Evolutionary conservation across 2,797 vertebrate species (phyloP).

Genomic region (Threskiornis aethiopicus): DNA sequence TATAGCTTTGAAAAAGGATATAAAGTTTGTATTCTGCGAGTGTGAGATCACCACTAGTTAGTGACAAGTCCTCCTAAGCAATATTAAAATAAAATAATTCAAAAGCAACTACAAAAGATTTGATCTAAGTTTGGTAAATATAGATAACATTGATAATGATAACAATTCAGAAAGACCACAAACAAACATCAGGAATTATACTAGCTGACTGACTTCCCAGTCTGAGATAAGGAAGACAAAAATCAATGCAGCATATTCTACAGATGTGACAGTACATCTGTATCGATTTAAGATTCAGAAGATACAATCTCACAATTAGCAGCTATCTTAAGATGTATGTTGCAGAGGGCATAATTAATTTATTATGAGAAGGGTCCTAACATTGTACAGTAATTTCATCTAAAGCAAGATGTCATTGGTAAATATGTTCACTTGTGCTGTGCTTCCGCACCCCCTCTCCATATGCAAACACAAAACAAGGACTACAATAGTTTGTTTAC

Average conservation of each 20-base stretch:
- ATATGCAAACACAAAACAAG: neutral
- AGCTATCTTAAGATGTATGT: neutral
- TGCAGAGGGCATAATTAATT: neutral
- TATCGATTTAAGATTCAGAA: neutral
- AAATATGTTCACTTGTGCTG: neutral
- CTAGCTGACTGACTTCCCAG: neutral
- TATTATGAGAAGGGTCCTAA: neutral
- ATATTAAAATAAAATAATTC: neutral
- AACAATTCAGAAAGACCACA: neutral
- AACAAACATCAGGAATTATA: neutral
- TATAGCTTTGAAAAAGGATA: neutral
- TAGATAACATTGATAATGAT: neutral
- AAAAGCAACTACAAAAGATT: neutral
- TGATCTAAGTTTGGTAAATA: neutral
- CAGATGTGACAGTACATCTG: neutral
- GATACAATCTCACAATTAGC: neutral
- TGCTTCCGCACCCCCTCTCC: neutral
- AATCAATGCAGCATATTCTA: neutral
- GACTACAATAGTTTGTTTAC: neutral
- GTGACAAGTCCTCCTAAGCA: neutral
- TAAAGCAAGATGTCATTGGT: neutral
- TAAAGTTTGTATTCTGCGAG: neutral
- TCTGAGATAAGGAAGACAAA: neutral
- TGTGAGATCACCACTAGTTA: neutral
- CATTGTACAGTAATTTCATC: neutral